Evolutionary conservation across 64 coral and sea anemone species (phyloP).

Genomic region (Orbicella faveolata): DNA sequence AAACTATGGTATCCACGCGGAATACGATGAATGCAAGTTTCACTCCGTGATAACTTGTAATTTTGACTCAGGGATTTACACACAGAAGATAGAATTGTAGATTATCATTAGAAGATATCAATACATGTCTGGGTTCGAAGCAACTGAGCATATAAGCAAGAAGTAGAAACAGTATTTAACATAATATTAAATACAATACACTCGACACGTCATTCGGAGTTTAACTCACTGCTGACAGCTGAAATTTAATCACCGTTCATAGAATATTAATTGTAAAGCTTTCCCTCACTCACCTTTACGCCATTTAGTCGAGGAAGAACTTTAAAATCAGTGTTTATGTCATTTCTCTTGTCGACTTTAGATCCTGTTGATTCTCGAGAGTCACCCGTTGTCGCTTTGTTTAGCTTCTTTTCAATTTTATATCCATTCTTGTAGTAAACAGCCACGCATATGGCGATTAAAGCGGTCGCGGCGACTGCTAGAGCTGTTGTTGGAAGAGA

Average conservation of each 20-base stretch:
- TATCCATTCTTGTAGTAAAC: constrained; percentile 51
- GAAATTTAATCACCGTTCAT: not conserved
- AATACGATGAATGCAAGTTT: too few relatives aligned
- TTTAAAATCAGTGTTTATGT: constrained; percentile 39
- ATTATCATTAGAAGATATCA: too few relatives aligned
- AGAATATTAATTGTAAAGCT: not conserved
- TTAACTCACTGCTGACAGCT: too few relatives aligned
- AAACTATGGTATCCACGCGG: too few relatives aligned
- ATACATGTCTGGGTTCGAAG: too few relatives aligned
- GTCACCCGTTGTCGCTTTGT: not conserved
- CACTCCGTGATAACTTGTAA: too few relatives aligned
- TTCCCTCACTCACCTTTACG: constrained; percentile 60
- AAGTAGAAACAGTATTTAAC: not conserved
- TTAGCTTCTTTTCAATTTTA: not conserved
- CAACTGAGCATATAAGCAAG: too few relatives aligned
- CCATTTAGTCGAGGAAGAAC: constrained; percentile 72
- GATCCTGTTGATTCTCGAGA: not conserved
- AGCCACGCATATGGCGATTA: constrained; percentile 35
- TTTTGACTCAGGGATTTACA: too few relatives aligned
- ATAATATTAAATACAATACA: constrained; percentile 2
- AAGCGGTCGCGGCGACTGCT: constrained; percentile 33
- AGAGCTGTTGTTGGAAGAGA: constrained; percentile 3
- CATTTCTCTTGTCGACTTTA: not conserved
- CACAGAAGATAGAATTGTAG: too few relatives aligned
- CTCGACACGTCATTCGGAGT: not conserved